Evolutionary conservation across 2,113 vertebrate species (phyloP).

Genomic region (Pluvianellus socialis): DNA sequence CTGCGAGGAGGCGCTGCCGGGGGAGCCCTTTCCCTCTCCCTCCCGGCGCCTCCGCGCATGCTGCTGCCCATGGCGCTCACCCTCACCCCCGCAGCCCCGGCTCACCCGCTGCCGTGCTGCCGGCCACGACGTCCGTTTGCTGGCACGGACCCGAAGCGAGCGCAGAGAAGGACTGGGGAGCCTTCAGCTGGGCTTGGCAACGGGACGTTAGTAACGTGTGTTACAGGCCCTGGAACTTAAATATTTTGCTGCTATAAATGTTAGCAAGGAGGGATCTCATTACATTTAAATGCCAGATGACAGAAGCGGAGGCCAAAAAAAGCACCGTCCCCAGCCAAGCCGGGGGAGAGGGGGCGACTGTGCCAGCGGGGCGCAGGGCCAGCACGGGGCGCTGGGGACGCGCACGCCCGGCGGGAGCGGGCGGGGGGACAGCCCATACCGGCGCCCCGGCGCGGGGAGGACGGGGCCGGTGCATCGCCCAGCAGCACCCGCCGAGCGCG

Average conservation of each 20-base stretch:
- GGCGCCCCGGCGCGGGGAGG: neutral
- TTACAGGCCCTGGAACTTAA: conserved; percentile 46
- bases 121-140: rapidly evolving
- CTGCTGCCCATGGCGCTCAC: neutral
- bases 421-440: neutral
- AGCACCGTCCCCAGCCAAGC: conserved; percentile 50
- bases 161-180: neutral
- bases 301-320: conserved; percentile 70
- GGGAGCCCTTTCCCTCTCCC: neutral
- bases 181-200: conserved; percentile 40
- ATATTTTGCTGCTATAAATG: conserved; percentile 67
- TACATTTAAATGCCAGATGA: conserved; percentile 73
- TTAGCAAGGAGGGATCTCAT: conserved; percentile 58
- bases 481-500: rapidly evolving
- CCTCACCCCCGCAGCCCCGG: neutral
- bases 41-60: neutral
- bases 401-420: neutral
- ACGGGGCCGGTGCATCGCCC: neutral
- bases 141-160: rapidly evolving
- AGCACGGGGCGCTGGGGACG: conserved; percentile 24
- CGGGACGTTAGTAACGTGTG: neutral
- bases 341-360: conserved; percentile 15
- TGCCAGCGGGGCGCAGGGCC: neutral
- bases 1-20: neutral
- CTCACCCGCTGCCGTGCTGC: rapidly evolving